Base-by-base conservation (phyloP, 2,888 invertebrate genomes). In the Cephus sareptanus region DNA sequence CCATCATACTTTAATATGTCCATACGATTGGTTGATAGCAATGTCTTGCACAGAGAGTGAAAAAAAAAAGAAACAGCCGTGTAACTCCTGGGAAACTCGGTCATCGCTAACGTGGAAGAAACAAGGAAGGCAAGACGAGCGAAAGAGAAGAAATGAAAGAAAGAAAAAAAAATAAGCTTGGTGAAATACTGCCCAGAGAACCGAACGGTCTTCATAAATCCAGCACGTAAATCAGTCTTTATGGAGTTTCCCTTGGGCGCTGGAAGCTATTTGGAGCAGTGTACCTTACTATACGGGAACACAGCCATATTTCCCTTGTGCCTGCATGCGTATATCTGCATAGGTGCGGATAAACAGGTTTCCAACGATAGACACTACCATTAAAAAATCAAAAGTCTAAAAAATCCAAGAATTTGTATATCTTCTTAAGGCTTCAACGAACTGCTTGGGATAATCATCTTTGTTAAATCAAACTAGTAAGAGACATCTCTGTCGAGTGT, bases 151-250 rank as follows among this genome's bases (percentile, higher is more conserved):
- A 30, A 33, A 74, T 6, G 34, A n/a, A 34, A 15, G 37, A 15
- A n/a, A 74, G 23, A 34, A 74, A 74, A 40, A 40, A 40, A 56
- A 56, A 40, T 56, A 56, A 74, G 74, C 79, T 83, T 80, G 84
- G 86, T 87, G 87, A 87, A 89, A 88, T 89, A 89, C 85, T 85
- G 85, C 84, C 84, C 80, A 87, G 87, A 89, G 88, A 89, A 89
- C 87, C 89, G 86, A 90, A 89, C 88, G 85, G 87, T 89, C 89
- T 89, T 89, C 89, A 89, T 90, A 90, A 90, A 90, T 90, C 88
- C 87, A 83, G 85, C 85, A 85, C 89, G 89, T 90, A 90, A 90
- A 90, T 90, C 90, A 90, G 88, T 86, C 88, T 89, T 89, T 89
- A 89, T 90, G 85, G 89, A 88, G 87, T 87, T 84, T 81, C 82